A percentile compares a stretch with the other conserved stretches of the same genome.
These are phyloP conservation scores for Agelas oroides DNA, from an alignment of 37 sponge, comb jelly and placozoan genomes.

Conservation along the genomic window DNA sequence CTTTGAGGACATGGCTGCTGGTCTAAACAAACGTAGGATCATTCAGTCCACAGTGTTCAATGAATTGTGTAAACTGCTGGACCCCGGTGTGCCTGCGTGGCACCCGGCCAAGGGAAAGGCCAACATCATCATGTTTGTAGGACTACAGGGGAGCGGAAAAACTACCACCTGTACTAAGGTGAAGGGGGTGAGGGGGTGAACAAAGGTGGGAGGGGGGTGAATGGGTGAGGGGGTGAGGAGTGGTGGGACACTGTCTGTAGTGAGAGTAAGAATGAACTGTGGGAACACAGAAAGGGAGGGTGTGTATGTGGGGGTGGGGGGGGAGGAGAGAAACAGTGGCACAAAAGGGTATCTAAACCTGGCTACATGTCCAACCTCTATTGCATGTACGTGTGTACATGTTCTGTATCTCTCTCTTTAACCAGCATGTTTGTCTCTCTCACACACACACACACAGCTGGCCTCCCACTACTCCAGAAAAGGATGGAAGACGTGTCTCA, in stretches of 20 bases:
- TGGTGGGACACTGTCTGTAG: background rate
- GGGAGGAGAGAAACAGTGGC: too few species aligned
- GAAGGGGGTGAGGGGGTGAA: background rate
- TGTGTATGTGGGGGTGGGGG: too few species aligned
- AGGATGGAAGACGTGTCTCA: constrained; percentile 95
- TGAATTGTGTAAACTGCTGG: constrained; percentile 85
- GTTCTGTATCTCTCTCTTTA: too few species aligned
- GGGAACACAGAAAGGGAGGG: too few species aligned
- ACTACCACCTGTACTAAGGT: constrained; percentile 98
- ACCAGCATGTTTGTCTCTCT: background rate
- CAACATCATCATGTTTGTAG: constrained; percentile 99
- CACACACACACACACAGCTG: constrained; percentile 59
- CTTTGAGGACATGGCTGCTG: constrained; percentile 97
- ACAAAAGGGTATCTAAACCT: too few species aligned
- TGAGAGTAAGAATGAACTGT: too few species aligned
- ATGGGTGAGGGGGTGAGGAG: background rate
- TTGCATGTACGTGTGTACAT: too few species aligned
- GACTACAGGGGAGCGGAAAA: constrained; percentile 97
- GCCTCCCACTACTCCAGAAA: constrained; percentile 93
- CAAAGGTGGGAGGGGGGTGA: too few species aligned
- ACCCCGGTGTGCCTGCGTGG: constrained; percentile 87
- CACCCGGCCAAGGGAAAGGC: constrained; percentile 86
- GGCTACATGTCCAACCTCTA: too few species aligned
- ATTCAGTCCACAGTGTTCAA: constrained; percentile 97
- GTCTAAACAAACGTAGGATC: constrained; percentile 94